A percentile compares a stretch with the other conserved stretches of the same genome.
Evolutionary conservation across 2,797 vertebrate genomes (phyloP).

Genomic region (Prionace glauca): DNA sequence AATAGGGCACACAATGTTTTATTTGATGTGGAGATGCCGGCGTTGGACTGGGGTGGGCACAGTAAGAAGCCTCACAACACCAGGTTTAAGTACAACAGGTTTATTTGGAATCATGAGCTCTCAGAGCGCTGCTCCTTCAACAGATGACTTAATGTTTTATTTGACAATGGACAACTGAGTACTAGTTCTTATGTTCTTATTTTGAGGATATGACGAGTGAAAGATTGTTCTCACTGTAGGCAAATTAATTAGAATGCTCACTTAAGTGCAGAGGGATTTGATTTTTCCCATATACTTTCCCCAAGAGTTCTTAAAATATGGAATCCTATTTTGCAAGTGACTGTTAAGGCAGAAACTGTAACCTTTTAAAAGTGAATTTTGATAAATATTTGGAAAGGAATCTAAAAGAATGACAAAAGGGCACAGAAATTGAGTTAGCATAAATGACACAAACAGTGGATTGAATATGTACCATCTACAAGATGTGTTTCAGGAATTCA

Average conservation of each 20-base stretch:
- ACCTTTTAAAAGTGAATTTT: background rate
- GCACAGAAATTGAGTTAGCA: background rate
- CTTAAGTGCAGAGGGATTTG: background rate
- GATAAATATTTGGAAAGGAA: background rate
- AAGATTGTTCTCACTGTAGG: background rate
- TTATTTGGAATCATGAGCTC: too few relatives aligned
- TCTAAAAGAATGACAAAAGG: background rate
- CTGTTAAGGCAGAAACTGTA: background rate
- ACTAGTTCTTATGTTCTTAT: too few relatives aligned
- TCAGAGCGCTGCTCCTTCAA: too few relatives aligned
- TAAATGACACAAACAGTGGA: background rate
- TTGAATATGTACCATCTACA: too few relatives aligned
- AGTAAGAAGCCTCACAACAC: too few relatives aligned
- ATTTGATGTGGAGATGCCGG: background rate
- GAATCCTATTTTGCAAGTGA: background rate
- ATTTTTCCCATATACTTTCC: background rate
- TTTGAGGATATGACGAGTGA: background rate
- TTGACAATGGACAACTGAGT: background rate
- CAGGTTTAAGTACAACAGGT: too few relatives aligned
- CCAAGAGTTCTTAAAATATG: background rate
- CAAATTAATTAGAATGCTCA: background rate
- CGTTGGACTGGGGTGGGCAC: too few relatives aligned
- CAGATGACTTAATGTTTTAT: background rate
- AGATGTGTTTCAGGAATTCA: too few relatives aligned
- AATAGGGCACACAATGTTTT: background rate